A percentile compares a stretch with the other conserved stretches of the same genome.
Evolutionary conservation across 1,140 invertebrate species (phyloP).

Genomic region (Anastatus disparis): DNA sequence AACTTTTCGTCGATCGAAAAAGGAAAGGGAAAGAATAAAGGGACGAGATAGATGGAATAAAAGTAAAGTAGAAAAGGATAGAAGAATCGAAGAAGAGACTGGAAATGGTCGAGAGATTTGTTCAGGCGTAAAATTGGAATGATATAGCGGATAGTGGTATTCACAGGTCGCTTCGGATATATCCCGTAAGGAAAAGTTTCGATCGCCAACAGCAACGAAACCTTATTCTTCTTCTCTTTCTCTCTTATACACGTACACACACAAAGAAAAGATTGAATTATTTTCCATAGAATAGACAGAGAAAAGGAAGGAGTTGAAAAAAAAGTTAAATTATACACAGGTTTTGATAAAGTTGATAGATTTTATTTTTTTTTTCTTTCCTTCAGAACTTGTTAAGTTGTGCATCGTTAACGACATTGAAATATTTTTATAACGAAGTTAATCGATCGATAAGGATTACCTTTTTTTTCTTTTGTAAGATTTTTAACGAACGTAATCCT

Average conservation of each 20-base stretch:
- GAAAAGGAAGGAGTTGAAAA: neutral
- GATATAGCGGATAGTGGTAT: conserved; percentile 56
- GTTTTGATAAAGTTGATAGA: no score
- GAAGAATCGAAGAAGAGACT: conserved; percentile 28
- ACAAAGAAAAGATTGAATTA: conserved; percentile 59
- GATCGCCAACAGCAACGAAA: conserved; percentile 47
- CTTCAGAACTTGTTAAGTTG: no score
- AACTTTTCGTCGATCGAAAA: conserved; percentile 53
- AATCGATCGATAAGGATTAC: no score
- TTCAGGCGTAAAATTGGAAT: conserved; percentile 62
- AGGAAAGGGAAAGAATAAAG: conserved; percentile 27
- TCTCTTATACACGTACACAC: no score
- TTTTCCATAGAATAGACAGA: conserved; percentile 38
- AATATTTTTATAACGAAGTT: no score
- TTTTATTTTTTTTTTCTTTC: no score
- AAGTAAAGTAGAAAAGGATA: neutral
- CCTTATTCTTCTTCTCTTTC: no score
- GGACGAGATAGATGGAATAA: conserved; percentile 43
- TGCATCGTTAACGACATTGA: no score
- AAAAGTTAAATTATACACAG: no score
- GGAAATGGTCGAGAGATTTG: conserved; percentile 49
- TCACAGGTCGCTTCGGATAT: conserved; percentile 36
- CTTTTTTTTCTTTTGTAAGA: no score
- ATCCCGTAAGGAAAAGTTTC: conserved; percentile 53
- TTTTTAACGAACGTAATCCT: no score